A percentile compares a stretch with the other conserved stretches of the same genome.
These are phyloP conservation scores for Amiota mariae DNA, from an alignment of 2,888 invertebrate species.

Conservation along the genomic window DNA sequence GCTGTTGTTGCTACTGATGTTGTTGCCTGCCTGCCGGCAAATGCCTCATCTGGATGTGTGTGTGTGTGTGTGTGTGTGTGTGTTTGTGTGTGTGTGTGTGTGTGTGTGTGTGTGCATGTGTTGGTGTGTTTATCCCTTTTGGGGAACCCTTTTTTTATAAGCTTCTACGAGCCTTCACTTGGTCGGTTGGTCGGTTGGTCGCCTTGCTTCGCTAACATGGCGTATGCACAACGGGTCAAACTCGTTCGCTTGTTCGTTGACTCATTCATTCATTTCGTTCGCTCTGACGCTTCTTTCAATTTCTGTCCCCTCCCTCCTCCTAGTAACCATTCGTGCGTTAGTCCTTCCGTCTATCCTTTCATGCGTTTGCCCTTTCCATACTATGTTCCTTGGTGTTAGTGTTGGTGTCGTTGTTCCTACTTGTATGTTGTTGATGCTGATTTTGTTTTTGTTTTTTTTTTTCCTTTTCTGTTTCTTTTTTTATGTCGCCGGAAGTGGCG, in stretches of 20 bases:
- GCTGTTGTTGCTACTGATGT: too few relatives aligned
- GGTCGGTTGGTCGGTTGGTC: constrained; percentile 24
- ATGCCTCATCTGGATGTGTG: too few relatives aligned
- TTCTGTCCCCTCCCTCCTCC: too few relatives aligned
- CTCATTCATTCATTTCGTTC: too few relatives aligned
- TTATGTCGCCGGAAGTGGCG: constrained; percentile 66
- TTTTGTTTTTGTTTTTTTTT: not conserved
- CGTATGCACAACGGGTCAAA: too few relatives aligned
- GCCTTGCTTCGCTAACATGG: not conserved
- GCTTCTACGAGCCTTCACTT: not conserved
- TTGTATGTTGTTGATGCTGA: not conserved
- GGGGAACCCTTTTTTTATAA: constrained; percentile 42
- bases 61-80: not conserved
- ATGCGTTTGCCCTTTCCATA: not conserved
- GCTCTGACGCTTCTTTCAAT: too few relatives aligned
- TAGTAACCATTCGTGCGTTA: not conserved
- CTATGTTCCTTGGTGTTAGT: not conserved
- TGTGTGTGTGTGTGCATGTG: constrained; percentile 28
- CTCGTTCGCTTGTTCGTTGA: too few relatives aligned
- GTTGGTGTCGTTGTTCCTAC: not conserved
- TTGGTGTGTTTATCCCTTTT: constrained; percentile 30
- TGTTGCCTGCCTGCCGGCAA: too few relatives aligned
- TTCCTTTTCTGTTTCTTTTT: constrained; percentile 55
- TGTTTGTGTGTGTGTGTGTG: not conserved
- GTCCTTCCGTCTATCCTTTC: not conserved